Base-by-base conservation (phyloP, 2,888 invertebrate species). In the Agrochola lota region DNA sequence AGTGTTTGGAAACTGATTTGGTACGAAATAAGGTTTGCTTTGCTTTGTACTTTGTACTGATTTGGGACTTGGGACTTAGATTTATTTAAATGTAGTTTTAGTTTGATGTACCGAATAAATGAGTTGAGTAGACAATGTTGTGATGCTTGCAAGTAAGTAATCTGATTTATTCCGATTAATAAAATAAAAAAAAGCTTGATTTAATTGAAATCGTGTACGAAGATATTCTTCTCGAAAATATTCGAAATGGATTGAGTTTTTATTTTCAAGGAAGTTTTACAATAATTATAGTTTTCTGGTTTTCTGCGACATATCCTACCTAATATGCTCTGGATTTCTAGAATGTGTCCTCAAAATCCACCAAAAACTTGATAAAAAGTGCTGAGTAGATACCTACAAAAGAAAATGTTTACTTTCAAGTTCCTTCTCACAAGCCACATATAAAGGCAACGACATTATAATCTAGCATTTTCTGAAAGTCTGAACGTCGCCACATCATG, bases 401-500 rank as follows among this genome's bases (percentile, higher is more conserved):
- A 73, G 49, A 73, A 85, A 63, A 71, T 78, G 52, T 83, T 77
- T 74, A 69, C 68, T 66, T 60, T 12, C 23, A 81, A 69, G 62
- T 76, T 30, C 69, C 59, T 30, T 26, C 40, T 49, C 49, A 26
- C 49, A 59, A 55, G 23, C 64, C 66, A 72, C 62, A 84, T 80
- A 81, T 12, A 80, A 79, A 82, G 52, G 15, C 75, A 71, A 78
- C 59, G 77, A 78, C 77, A 83, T 81, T 84, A 81, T 85, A 89
- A 85, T 84, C 75, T 78, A 75, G 83, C 78, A 69, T 80, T 66
- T 79, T 80, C 82, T 83, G 71, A 71, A 81, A 71, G 78, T 71
- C 84, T 83, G 81, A 82, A 85, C 78, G 71, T 74, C 57, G 81
- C 59, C 78, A 84, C 86, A 87, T 88, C 85, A 87, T 90, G 85